A percentile compares a stretch with the other conserved stretches of the same genome.
Conservation (phyloP, 2,888 invertebrate genomes). For the Eupithecia vulgata region DNA sequence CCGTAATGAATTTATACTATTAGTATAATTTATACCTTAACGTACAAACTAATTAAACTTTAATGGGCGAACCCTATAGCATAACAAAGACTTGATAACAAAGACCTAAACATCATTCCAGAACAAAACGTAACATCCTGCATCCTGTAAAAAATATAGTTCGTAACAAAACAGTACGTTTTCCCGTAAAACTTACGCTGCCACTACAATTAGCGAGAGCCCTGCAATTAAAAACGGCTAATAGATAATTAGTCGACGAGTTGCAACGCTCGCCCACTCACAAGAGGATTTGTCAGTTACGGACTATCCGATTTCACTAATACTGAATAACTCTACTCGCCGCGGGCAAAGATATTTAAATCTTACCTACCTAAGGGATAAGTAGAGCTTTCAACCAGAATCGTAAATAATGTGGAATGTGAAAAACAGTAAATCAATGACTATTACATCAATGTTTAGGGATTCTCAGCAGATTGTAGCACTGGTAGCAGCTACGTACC, state of each 20-base stretch:
- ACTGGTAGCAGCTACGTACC: not conserved
- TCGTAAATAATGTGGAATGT: too few relatives aligned
- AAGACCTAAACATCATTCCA: not conserved
- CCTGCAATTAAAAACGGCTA: conserved; percentile 35
- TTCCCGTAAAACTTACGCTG: not conserved
- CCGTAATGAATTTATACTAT: too few relatives aligned
- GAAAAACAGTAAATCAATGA: too few relatives aligned
- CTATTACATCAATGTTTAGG: too few relatives aligned
- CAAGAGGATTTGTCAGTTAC: conserved; percentile 20
- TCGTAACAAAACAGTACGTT: not conserved
- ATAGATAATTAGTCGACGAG: conserved; percentile 35
- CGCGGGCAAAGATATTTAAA: too few relatives aligned
- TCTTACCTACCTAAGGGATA: too few relatives aligned
- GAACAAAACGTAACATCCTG: not conserved
- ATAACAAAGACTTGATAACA: too few relatives aligned
- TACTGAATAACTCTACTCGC: too few relatives aligned
- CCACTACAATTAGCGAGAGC: conserved; percentile 25
- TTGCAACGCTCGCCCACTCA: conserved; percentile 35
- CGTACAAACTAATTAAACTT: too few relatives aligned
- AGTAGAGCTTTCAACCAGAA: too few relatives aligned
- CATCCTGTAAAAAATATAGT: not conserved
- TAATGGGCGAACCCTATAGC: too few relatives aligned
- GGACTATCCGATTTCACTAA: conserved; percentile 17
- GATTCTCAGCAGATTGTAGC: not conserved
- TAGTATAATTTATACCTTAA: too few relatives aligned